Base-by-base conservation (phyloP, 2,888 invertebrate species). In the Thymelicus acteon region DNA sequence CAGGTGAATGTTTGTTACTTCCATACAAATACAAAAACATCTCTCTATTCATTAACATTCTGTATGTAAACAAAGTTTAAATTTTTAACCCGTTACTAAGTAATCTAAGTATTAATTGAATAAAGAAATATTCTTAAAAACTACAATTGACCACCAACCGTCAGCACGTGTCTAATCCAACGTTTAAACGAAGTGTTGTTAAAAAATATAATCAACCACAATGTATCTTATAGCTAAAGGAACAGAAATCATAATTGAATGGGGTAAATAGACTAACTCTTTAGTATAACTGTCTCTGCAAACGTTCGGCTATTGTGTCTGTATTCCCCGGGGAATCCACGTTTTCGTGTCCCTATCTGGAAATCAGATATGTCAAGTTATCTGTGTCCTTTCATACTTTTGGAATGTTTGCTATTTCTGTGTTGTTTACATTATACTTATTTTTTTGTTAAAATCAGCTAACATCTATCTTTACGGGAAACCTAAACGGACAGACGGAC, bases 91-190 rank as follows among this genome's bases (percentile, higher is more conserved):
- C 24, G 5, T 24, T 54, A 54, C 54, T 54, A 24, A 54, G 24
- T 24, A 54, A 54, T 7, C 19, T 19, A 19, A 19, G 19, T 19
- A 10, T 54, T 54, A 15, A 60, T 37, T 60, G 37, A 60, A 60
- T 49, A 39, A 49, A 49, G 58, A 12, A 54, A 39, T 39, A 37
- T 39, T 31, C 13, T 7, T 15, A 39, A 37, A 58, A 37, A 58
- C 58, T 2, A 54, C 24, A 19, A 24, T 58, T 69, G 78, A 76
- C 79, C 79, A 75, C 80, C 81, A 69, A 76, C 78, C 71, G 77
- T 40, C 77, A 72, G 75, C 79, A 77, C 80, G 78, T 82, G 78
- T 76, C 76, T 48, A 67, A 74, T 70, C 77, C 77, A 76, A 79
- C 47, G 37, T 61, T 39, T 40, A 52, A 8, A 44, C 44, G 8